Percentiles rank a stretch among this genome's conserved stretches.
Conservation (phyloP, 2,888 invertebrate species). For the Heliconius ismenius region DNA sequence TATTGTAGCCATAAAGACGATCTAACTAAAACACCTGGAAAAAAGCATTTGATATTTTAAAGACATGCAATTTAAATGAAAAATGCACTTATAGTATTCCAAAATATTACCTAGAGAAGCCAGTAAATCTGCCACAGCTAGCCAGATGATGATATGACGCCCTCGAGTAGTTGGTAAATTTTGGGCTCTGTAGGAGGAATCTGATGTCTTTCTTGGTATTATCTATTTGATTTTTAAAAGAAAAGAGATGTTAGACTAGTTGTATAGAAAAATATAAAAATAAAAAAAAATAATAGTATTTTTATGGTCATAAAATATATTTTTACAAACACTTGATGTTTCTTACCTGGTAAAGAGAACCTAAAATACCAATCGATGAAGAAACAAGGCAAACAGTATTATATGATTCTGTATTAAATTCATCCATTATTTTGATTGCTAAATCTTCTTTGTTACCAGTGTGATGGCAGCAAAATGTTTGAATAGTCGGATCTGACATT, state of each 20-base stretch:
- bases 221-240: conserved; percentile 74
- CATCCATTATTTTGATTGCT: conserved; percentile 85
- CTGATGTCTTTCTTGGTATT: conserved; percentile 82
- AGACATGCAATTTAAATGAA: conserved; percentile 2
- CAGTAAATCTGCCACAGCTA: conserved; percentile 89
- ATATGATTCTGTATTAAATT: conserved; percentile 88
- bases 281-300: no score
- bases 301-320: not conserved
- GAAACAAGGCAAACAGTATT: conserved; percentile 88
- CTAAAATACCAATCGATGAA: conserved; percentile 87
- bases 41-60: conserved; percentile 40
- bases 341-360: conserved; percentile 88
- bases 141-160: conserved; percentile 87
- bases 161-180: conserved; percentile 84
- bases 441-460: conserved; percentile 84
- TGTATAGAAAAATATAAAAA: not conserved
- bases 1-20: conserved; percentile 86
- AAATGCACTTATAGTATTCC: conserved; percentile 32
- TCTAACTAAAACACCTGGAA: conserved; percentile 86
- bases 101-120: conserved; percentile 85
- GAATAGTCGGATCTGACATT: conserved; percentile 92
- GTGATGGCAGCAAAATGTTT: conserved; percentile 90
- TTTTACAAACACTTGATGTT: not conserved
- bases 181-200: conserved; percentile 78
- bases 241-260: not conserved